Evolutionary conservation across 1,140 invertebrate species (phyloP).

Genomic region (Drosophila grimshawi): DNA sequence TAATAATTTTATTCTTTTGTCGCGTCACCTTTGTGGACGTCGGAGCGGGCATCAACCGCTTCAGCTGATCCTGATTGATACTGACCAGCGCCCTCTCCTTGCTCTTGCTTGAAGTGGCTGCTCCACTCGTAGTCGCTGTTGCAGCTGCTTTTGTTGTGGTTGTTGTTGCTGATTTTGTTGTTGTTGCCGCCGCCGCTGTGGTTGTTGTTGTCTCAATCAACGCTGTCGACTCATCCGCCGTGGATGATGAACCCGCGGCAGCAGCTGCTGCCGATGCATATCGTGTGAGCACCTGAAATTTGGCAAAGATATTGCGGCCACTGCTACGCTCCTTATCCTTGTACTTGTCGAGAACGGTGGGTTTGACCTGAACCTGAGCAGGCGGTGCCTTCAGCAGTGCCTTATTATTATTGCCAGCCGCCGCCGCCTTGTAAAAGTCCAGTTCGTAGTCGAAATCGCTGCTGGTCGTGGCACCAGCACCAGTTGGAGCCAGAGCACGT

Average conservation of each 20-base stretch:
- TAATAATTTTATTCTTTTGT: conserved; percentile 91
- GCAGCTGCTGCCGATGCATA: conserved; percentile 72
- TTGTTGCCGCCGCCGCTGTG: conserved; percentile 46
- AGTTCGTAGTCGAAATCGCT: conserved; percentile 75
- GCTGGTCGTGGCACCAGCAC: conserved; percentile 26
- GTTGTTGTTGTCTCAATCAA: conserved; percentile 67
- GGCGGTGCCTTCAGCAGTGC: conserved; percentile 47
- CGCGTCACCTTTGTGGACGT: conserved; percentile 90
- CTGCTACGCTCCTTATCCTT: conserved; percentile 81
- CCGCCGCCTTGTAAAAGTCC: conserved; percentile 70
- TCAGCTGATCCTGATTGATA: conserved; percentile 87
- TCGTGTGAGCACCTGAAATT: conserved; percentile 81
- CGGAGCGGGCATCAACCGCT: conserved; percentile 86
- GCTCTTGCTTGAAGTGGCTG: conserved; percentile 18
- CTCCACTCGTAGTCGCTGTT: conserved; percentile 5
- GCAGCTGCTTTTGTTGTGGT: conserved; percentile 46
- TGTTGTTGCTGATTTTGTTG: conserved; percentile 51
- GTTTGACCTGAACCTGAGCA: conserved; percentile 43
- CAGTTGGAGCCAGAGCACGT: conserved; percentile 47
- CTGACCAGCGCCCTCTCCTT: conserved; percentile 68
- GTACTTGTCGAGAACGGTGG: conserved; percentile 70
- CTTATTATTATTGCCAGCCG: conserved; percentile 40
- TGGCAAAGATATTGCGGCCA: conserved; percentile 79
- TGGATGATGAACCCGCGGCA: conserved; percentile 59
- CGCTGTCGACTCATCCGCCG: conserved; percentile 67